Evolutionary conservation across 2,888 invertebrate genomes (phyloP), one percentile per base, ranked within the genome.

Genomic region (Xylocampa areola): DNA sequence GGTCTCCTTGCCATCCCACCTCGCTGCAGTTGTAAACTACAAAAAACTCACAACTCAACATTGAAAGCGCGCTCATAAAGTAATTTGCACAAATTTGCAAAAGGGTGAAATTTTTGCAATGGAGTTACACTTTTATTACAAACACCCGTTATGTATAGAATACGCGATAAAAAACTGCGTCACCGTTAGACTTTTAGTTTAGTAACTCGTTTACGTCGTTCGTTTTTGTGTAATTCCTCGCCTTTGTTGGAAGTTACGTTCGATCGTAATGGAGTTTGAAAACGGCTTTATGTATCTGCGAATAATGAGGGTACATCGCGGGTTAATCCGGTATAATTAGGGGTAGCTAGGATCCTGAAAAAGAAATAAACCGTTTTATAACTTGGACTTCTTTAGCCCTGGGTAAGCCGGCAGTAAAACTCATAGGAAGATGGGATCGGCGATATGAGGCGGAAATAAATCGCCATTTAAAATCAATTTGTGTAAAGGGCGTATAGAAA

Each of bases 401-500:
- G 85, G 85, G 87, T 90, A 91, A 91, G 89, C 91, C 89, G 81
- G 76, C 87, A 87, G 91, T 94, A 92, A 92, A 92, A 91, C 90
- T 91, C 89, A 89, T 89, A 90, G 88, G 84, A 89, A 92, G 94
- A 93, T 93, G 91, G 92, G 94, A 85, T 89, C 84, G 84, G 83
- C 88, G 94, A 94, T 93, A 94, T 94, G 94, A 83, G 90, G 88
- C 92, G 92, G 94, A 94, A 93, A 93, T 93, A 93, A 93, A 92
- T 92, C 91, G 92, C 91, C 89, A 90, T 94, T 94, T 94, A 93
- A 94, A 94, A 93, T 92, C 94, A 94, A 94, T 94, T 94, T 94
- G 94, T 94, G 93, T 93, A 88, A 90, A 92, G 92, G 90, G 87
- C 84, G 86, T 84, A 81, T 73, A 80, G 82, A 86, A 88, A 91